A percentile compares a stretch with the other conserved stretches of the same genome.
Conservation (phyloP, 2,797 vertebrate species). For the Hyperoplus lanceolatus region DNA sequence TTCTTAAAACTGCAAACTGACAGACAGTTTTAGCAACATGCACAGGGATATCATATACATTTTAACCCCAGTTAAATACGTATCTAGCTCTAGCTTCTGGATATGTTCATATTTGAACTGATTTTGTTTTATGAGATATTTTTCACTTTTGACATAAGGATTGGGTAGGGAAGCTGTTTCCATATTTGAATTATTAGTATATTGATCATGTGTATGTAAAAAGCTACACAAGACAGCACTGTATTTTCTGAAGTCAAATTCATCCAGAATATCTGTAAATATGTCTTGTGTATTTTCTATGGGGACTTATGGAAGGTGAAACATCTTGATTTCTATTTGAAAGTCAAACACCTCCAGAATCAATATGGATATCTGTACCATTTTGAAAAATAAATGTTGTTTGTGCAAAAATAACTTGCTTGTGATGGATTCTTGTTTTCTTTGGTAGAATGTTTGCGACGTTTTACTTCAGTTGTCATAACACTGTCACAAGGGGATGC, state of each 20-base stretch:
- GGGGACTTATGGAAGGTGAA: slow-evolving; percentile 10
- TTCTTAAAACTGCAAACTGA: slow-evolving; percentile 12
- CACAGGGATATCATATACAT: slow-evolving; percentile 5
- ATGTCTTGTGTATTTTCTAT: slow-evolving; percentile 37
- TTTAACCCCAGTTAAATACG: slow-evolving; percentile 1
- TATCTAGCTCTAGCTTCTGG: neutral
- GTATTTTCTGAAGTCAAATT: slow-evolving; percentile 30
- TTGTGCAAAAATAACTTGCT: slow-evolving; percentile 12
- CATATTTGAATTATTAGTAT: slow-evolving; percentile 18
- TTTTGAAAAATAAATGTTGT: slow-evolving; percentile 47
- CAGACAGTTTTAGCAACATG: neutral
- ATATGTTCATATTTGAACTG: slow-evolving; percentile 31
- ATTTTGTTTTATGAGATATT: slow-evolving; percentile 27
- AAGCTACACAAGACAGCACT: slow-evolving; percentile 3
- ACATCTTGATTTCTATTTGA: slow-evolving; percentile 9
- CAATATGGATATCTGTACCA: slow-evolving; percentile 9
- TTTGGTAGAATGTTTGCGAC: neutral
- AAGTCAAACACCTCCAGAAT: slow-evolving; percentile 26
- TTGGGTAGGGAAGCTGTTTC: slow-evolving; percentile 1
- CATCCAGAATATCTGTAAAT: slow-evolving; percentile 41
- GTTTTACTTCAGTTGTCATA: neutral
- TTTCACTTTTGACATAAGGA: slow-evolving; percentile 17
- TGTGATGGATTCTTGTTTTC: neutral
- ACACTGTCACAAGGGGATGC: neutral
- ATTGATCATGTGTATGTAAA: slow-evolving; percentile 26